Evolutionary conservation across 2,113 vertebrate species (phyloP).

Genomic region (Narcine bancroftii): DNA sequence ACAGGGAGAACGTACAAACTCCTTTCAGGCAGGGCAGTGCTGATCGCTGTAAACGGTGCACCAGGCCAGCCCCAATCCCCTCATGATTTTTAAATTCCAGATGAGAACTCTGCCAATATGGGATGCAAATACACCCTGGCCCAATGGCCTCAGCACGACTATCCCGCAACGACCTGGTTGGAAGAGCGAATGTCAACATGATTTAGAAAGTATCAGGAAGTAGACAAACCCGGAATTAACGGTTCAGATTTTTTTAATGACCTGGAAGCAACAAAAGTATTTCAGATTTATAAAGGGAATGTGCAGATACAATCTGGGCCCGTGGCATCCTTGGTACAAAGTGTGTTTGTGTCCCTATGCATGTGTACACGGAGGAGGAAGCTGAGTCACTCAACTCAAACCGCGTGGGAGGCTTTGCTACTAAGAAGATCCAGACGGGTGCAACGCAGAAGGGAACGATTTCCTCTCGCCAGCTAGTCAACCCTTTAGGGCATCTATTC

Average conservation of each 20-base stretch:
- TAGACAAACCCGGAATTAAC: neutral
- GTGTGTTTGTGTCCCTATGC: neutral
- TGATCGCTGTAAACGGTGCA: no score
- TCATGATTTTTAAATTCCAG: no score
- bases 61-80: no score
- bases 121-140: no score
- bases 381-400: neutral
- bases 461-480: neutral
- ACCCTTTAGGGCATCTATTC: neutral
- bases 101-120: no score
- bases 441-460: neutral
- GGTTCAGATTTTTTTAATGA: constrained; percentile 51
- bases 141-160: no score
- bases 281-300: neutral
- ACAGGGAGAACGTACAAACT: no score
- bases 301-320: constrained; percentile 7
- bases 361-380: neutral
- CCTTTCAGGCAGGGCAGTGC: no score
- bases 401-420: neutral
- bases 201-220: neutral
- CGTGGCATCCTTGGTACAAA: no score
- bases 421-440: neutral
- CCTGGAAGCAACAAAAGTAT: constrained; percentile 41
- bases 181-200: neutral
- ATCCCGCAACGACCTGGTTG: no score